Percentiles rank a stretch among this genome's conserved stretches.
Evolutionary conservation across 2,113 vertebrate genomes (phyloP).

Genomic region (Sakesphorus luctuosus): DNA sequence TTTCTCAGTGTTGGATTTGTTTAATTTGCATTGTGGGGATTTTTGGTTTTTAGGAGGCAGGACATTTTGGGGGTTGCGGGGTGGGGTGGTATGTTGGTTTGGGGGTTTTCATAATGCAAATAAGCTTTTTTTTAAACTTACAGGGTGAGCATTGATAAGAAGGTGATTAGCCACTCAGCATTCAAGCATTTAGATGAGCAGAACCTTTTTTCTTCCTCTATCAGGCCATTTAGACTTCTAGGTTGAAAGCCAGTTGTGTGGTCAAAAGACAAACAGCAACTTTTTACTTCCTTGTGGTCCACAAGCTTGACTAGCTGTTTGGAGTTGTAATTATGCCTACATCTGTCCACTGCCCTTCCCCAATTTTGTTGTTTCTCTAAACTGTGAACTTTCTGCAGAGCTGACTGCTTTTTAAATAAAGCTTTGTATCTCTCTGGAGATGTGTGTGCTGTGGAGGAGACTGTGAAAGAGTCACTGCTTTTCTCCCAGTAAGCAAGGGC

Average conservation of each 20-base stretch:
- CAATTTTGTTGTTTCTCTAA: not conserved
- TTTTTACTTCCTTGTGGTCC: not conserved
- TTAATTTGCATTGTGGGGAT: not conserved
- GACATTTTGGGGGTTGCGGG: not conserved
- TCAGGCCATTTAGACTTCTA: not conserved
- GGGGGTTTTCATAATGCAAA: not conserved
- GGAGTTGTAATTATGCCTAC: not conserved
- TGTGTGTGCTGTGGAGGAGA: not conserved
- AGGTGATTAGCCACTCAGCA: not conserved
- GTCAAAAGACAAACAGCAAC: not conserved
- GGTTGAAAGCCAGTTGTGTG: not conserved
- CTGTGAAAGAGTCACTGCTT: not conserved
- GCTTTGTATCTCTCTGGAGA: not conserved
- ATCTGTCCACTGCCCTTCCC: not conserved
- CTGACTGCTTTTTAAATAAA: not conserved
- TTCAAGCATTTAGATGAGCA: not conserved
- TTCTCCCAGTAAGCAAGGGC: not conserved
- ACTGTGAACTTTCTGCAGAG: not conserved
- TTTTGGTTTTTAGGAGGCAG: not conserved
- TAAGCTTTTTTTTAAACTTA: not conserved
- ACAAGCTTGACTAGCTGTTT: not conserved
- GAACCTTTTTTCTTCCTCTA: not conserved
- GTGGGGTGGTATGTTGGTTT: not conserved
- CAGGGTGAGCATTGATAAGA: rapidly evolving
- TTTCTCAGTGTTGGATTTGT: not conserved